These are phyloP conservation scores for Dipodomys merriami DNA, from an alignment of 2,113 vertebrate species.

Conservation along the genomic window DNA sequence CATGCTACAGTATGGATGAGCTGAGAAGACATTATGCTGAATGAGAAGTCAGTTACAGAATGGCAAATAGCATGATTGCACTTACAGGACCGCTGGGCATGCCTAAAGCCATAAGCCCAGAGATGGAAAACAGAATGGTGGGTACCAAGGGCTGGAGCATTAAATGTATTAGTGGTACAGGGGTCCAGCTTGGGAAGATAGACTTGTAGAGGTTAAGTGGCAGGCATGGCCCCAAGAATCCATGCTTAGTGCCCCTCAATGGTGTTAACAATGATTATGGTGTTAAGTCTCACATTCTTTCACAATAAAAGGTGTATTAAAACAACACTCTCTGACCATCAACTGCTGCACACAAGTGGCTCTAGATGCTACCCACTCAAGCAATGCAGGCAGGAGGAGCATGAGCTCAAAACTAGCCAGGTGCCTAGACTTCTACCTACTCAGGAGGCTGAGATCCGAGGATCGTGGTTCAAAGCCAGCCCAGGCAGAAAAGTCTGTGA, in stretches of 20 bases:
- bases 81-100: too few relatives aligned
- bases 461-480: too few relatives aligned
- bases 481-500: too few relatives aligned
- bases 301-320: background rate
- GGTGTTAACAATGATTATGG: background rate
- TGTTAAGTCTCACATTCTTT: background rate
- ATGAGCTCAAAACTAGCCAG: background rate
- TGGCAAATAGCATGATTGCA: background rate
- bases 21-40: background rate
- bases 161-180: too few relatives aligned
- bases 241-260: background rate
- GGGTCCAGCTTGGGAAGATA: background rate
- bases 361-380: background rate
- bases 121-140: background rate
- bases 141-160: background rate
- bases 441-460: too few relatives aligned
- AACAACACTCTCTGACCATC: background rate
- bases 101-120: too few relatives aligned
- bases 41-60: background rate
- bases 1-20: background rate
- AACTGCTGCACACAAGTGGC: too few relatives aligned
- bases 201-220: background rate
- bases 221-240: fast-evolving
- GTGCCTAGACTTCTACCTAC: too few relatives aligned
- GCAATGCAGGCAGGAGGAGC: background rate